Evolutionary conservation across 1,140 invertebrate genomes (phyloP), one percentile per base, ranked within the genome.

Genomic region (Lepidotrigona ventralis): DNA sequence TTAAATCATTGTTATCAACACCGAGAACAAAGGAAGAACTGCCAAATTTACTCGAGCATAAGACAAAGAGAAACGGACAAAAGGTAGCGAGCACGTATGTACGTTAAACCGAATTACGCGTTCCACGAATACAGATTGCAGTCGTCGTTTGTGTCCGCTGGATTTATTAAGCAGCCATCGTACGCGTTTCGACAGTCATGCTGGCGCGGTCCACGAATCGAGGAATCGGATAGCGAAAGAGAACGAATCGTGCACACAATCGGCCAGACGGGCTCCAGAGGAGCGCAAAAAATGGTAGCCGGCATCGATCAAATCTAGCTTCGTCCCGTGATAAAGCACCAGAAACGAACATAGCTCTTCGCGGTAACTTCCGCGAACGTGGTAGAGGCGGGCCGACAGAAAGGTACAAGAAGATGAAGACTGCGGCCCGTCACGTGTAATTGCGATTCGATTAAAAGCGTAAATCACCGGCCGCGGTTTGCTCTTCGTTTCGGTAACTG

Each of bases 71-170:
- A 51, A 58, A 81, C 4, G 14, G 29, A 70, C 56, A 60, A 79
- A 76, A 82, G 79, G 64, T 58, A 53, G 63, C 19, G 66, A 69
- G 51, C 89, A 89, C 39, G 58, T 83, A 82, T 83, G 81, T 87
- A 89, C 83, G 83, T 89, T 89, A 87, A 89, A 81, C 80, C 72
- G 89, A 84, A 90, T 90, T 89, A 90, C 86, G 86, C 85, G 83
- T 89, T 81, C 75, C 56, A 56, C 83, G 83, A 79, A 21, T n/a
- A n/a, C 85, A 79, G 86, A 90, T 89, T 85, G 71, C 69, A 75
- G 70, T 70, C 53, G 78, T 86, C 39, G 39, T 46, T 33, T 83
- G 76, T 78, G 80, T 84, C 84, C 39, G 84, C 51, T 84, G 75
- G 88, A 90, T 90, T 90, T 90, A 87, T 90, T 90, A 90, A 87